These are phyloP conservation scores for Poliocrania exsul DNA, from an alignment of 2,797 vertebrate genomes.

Conservation along the genomic window DNA sequence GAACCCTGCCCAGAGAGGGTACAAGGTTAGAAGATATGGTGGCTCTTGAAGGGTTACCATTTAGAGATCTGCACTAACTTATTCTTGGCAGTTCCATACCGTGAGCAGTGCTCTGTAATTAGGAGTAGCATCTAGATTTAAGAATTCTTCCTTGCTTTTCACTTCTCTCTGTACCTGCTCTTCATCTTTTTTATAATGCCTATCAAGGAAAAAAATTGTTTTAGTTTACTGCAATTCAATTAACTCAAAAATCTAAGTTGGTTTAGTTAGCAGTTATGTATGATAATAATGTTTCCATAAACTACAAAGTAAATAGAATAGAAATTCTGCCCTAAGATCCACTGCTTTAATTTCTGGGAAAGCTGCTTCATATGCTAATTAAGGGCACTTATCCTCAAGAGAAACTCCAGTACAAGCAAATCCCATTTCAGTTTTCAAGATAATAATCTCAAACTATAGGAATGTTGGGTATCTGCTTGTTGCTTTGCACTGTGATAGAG, in stretches of 20 bases:
- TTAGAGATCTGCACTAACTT: background rate
- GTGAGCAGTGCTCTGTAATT: slow-evolving; percentile 81
- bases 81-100: slow-evolving; percentile 71
- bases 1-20: background rate
- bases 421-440: background rate
- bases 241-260: background rate
- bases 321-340: background rate
- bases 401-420: background rate
- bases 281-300: background rate
- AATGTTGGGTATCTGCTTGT: background rate
- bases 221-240: background rate
- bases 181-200: slow-evolving; percentile 71
- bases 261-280: background rate
- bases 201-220: slow-evolving; percentile 40
- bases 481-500: background rate
- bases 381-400: background rate
- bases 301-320: background rate
- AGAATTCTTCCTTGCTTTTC: slow-evolving; percentile 39
- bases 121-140: slow-evolving; percentile 67
- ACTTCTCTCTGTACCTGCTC: slow-evolving; percentile 60
- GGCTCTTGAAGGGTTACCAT: background rate
- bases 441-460: background rate
- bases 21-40: background rate
- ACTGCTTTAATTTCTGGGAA: background rate
- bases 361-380: background rate